These are phyloP conservation scores for Pelvicachromis taeniatus DNA, from an alignment of 2,113 vertebrate species.

Conservation along the genomic window DNA sequence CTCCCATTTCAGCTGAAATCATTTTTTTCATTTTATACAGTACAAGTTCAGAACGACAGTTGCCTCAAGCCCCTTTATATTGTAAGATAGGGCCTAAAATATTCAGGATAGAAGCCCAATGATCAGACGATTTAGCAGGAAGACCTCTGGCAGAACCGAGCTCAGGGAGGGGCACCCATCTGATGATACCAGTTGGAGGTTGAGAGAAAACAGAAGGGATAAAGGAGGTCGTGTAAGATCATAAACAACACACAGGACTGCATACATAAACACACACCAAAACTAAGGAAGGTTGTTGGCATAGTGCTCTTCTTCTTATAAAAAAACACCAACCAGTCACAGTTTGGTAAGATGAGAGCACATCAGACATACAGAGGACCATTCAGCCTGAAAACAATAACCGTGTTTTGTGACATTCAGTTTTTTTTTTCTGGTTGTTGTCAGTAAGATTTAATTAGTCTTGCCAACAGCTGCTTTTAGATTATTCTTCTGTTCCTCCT, in stretches of 20 bases:
- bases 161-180: not conserved
- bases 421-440: not conserved
- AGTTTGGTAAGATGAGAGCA: not conserved
- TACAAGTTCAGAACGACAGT: not conserved
- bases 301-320: not conserved
- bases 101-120: not conserved
- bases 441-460: not conserved
- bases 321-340: not conserved
- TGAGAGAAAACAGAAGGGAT: not conserved
- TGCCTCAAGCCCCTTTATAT: not conserved
- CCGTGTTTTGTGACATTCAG: not conserved
- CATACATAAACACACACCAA: rapidly evolving
- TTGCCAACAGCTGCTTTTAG: not conserved
- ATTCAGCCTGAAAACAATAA: not conserved
- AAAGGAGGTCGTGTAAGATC: not conserved
- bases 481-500: not conserved
- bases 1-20: not conserved
- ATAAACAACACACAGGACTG: not conserved
- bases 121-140: not conserved
- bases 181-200: not conserved
- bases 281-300: not conserved
- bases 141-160: not conserved
- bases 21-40: not conserved
- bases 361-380: not conserved
- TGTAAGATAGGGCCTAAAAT: not conserved